Conservation (phyloP, 2,113 vertebrate genomes). For the Apodemus sylvaticus region DNA sequence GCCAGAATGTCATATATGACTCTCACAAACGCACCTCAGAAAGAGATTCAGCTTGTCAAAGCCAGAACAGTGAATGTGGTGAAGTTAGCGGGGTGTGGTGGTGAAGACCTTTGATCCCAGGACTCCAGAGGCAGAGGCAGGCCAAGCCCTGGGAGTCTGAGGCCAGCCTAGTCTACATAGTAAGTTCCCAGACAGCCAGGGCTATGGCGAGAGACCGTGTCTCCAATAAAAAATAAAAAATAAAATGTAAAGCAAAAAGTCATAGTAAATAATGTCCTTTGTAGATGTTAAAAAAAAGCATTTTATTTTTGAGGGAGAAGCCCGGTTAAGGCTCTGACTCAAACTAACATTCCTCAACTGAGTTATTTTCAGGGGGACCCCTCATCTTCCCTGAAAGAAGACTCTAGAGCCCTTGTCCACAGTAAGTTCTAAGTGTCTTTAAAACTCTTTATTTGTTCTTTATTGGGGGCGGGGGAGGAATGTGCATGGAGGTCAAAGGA, state of each 20-base stretch:
- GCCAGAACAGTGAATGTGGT: background rate
- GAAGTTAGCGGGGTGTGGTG: background rate
- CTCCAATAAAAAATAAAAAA: background rate
- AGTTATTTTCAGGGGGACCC: background rate
- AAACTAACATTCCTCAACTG: background rate
- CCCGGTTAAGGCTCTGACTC: background rate
- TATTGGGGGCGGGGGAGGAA: background rate
- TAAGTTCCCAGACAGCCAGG: background rate
- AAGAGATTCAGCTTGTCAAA: slow-evolving; percentile 16
- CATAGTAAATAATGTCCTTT: background rate
- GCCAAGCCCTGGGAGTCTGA: background rate
- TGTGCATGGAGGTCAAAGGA: background rate
- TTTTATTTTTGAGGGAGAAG: background rate
- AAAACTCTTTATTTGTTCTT: background rate
- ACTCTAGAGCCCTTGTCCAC: background rate
- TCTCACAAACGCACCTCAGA: background rate
- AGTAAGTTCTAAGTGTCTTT: background rate
- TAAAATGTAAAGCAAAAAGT: background rate
- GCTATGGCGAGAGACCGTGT: background rate
- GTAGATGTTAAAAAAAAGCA: background rate
- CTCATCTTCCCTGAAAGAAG: background rate
- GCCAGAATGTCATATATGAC: background rate
- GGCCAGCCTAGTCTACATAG: background rate
- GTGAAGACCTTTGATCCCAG: background rate
- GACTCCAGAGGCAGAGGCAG: background rate